Evolutionary conservation across 2,797 vertebrate genomes (phyloP), one percentile per base, ranked within the genome.

Genomic region (Pelobates cultripes): DNA sequence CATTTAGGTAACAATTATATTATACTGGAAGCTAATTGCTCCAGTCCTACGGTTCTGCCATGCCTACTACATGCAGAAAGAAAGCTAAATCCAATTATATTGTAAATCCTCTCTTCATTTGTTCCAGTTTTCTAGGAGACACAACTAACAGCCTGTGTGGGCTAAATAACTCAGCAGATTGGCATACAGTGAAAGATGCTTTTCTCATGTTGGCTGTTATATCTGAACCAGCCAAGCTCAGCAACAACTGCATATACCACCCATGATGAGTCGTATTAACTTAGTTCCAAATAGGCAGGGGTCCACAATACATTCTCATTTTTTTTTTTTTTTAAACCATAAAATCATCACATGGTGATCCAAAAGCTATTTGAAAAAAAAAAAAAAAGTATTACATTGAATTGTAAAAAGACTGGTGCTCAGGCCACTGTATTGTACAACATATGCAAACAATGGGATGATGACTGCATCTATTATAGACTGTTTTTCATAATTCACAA

Each of bases 1-100:
- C 92, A 94, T 94, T 94, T 94, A 93, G 91, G 92, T 93, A 93
- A 94, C 93, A 94, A 94, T 94, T 94, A 93, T 91, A 92, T 90
- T 89, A 90, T 92, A 92, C 92, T 94, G 93, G 93, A 93, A 93
- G 91, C 92, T 92, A 94, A 93, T 93, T 92, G 92, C 90, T 88
- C 90, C 91, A 91, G 89, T 93, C 90, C 91, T 90, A 88, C 85
- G 89, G 86, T 86, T 88, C 89, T 70, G 85, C 85, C 89, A 89
- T 77, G 86, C 86, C 87, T 92, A 91, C 88, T 89, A 88, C 72
- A 92, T 93, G 91, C 89, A 91, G 87, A 92, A 90, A 90, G 90
- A 90, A 90, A 92, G 93, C 84, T 86, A 84, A 91, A 64, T 64
- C 61, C 28, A 28, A 40, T 64, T 64, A 28, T 64, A 57, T 57